A percentile compares a stretch with the other conserved stretches of the same genome.
Evolutionary conservation across 2,888 invertebrate genomes (phyloP).

Genomic region (Lepidochrysops patricia): DNA sequence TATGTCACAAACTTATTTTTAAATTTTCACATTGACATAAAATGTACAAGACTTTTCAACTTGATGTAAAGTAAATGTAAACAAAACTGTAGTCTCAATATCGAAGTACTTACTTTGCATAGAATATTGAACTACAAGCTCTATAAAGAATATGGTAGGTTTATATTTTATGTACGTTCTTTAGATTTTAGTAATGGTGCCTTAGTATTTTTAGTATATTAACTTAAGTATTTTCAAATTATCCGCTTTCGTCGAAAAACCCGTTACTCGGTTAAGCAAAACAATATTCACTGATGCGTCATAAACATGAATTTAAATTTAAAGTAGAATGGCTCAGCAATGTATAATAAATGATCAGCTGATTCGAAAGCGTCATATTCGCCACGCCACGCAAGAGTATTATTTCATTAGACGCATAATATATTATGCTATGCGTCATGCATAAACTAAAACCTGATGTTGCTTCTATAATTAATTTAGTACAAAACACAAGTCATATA

Average conservation of each 20-base stretch:
- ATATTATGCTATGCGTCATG: slow-evolving; percentile 13
- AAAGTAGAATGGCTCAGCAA: slow-evolving; percentile 12
- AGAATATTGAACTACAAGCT: background rate
- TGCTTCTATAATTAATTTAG: background rate
- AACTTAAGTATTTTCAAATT: too few species aligned
- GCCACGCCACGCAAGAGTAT: slow-evolving; percentile 3
- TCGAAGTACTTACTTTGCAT: background rate
- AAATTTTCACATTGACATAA: background rate
- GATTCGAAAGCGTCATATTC: slow-evolving; percentile 18
- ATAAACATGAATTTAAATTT: background rate
- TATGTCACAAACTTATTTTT: background rate
- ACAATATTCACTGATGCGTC: background rate
- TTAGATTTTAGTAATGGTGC: too few species aligned
- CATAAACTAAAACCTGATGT: background rate
- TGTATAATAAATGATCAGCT: slow-evolving; percentile 17
- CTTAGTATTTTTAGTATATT: too few species aligned
- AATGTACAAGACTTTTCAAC: background rate
- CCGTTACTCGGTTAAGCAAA: too few species aligned
- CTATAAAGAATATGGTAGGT: background rate
- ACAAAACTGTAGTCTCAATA: background rate
- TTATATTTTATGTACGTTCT: too few species aligned
- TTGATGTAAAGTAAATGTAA: background rate
- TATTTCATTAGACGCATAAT: slow-evolving; percentile 18
- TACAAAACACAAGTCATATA: background rate
- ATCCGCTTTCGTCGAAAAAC: too few species aligned